phyloP scores from a whole-genome alignment of 2,113 vertebrate species.

The Hystrix cristata region DNA sequence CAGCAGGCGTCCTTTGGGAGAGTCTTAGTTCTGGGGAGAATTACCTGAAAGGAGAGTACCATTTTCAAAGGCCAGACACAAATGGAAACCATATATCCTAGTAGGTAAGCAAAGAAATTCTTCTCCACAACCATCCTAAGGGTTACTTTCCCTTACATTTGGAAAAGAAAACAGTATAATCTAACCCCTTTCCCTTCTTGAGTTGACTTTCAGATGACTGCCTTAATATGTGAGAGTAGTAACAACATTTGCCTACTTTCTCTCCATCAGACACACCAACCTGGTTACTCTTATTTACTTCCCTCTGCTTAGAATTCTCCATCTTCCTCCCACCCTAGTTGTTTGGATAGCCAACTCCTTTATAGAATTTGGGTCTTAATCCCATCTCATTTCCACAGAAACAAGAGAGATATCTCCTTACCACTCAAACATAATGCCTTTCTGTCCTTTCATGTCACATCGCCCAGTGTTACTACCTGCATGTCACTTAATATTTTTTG shows the following conservation, averaged over 20 bases:
- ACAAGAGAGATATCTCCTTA: neutral
- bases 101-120: neutral
- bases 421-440: neutral
- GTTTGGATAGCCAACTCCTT: neutral
- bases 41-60: neutral
- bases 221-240: neutral
- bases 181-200: neutral
- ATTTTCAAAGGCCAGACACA: constrained; percentile 33
- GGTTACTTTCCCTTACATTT: neutral
- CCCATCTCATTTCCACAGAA: neutral
- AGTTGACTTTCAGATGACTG: neutral
- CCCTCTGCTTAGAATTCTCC: neutral
- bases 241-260: neutral
- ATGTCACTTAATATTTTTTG: neutral
- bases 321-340: neutral
- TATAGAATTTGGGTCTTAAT: neutral
- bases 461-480: neutral
- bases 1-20: neutral
- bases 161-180: neutral
- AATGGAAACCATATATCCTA: neutral
- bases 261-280: neutral
- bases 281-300: neutral
- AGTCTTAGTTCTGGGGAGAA: neutral
- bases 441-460: neutral
- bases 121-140: neutral